These are phyloP conservation scores for Poecilus cupreus DNA, from an alignment of 2,888 invertebrate genomes.

Conservation along the genomic window DNA sequence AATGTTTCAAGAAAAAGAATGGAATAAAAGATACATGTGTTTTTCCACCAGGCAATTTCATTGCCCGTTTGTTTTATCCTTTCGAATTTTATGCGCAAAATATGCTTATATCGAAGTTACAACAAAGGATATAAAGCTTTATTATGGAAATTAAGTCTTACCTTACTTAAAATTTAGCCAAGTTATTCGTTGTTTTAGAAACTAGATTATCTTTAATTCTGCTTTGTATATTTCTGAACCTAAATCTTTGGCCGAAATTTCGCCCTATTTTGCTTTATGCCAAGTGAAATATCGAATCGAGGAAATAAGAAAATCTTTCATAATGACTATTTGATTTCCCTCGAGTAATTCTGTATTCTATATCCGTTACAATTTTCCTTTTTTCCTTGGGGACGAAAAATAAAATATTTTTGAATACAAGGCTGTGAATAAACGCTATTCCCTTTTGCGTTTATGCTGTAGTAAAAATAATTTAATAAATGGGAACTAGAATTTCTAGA, in stretches of 20 bases:
- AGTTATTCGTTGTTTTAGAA: neutral
- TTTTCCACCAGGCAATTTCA: neutral
- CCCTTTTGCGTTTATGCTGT: neutral
- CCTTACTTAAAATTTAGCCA: no score
- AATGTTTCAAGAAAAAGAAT: conserved; percentile 23
- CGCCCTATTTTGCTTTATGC: conserved; percentile 6
- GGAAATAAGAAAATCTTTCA: conserved; percentile 50
- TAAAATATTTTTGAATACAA: conserved; percentile 30
- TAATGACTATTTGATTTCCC: conserved; percentile 64
- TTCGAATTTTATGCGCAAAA: conserved; percentile 4
- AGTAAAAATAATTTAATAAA: neutral
- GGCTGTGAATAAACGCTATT: neutral
- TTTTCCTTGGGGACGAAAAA: conserved; percentile 1
- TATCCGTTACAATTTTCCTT: conserved; percentile 25
- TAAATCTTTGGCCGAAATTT: neutral
- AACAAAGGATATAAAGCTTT: neutral
- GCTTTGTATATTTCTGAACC: neutral
- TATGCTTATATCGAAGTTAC: neutral
- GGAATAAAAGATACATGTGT: conserved; percentile 29
- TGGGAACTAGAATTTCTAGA: no score
- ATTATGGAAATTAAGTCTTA: neutral
- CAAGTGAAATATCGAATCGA: neutral
- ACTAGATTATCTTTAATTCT: neutral
- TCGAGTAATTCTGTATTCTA: conserved; percentile 60
- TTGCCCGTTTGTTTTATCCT: neutral